These are phyloP conservation scores for Brachionus calyciflorus DNA, from an alignment of 1,140 invertebrate genomes.

Conservation along the genomic window DNA sequence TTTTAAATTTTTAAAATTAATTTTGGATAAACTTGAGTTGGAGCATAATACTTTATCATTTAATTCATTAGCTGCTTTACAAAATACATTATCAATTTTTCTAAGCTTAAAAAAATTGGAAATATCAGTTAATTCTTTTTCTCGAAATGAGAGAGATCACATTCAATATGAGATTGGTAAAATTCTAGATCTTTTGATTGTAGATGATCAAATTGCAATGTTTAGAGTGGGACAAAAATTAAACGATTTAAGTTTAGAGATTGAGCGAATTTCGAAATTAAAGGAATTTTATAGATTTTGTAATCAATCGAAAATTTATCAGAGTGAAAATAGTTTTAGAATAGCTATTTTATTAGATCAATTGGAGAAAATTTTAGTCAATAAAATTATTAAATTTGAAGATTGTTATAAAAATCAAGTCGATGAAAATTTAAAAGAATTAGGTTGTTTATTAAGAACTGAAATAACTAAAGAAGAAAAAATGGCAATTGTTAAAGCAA, in stretches of 20 bases:
- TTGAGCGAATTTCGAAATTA: background rate
- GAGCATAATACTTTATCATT: background rate
- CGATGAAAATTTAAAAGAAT: background rate
- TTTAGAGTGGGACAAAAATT: slow-evolving; percentile 6
- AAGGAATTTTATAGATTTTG: background rate
- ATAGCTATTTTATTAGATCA: background rate
- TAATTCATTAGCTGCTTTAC: background rate
- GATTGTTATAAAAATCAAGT: background rate
- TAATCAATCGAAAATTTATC: background rate
- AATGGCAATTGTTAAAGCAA: slow-evolving; percentile 65
- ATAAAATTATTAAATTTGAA: background rate
- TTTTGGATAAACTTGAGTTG: background rate
- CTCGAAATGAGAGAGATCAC: background rate
- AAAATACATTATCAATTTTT: slow-evolving; percentile 1
- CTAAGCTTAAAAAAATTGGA: background rate
- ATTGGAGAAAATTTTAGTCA: background rate
- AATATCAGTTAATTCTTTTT: background rate
- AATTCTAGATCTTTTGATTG: background rate
- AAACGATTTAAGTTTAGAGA: background rate
- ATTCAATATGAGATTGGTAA: slow-evolving; percentile 7
- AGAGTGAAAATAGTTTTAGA: too few relatives aligned
- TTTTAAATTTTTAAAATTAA: background rate
- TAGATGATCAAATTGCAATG: background rate
- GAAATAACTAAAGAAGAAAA: slow-evolving; percentile 59
- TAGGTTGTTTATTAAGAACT: background rate